Conservation (phyloP, 1,140 invertebrate species). For the Drosophila baimaii region DNA sequence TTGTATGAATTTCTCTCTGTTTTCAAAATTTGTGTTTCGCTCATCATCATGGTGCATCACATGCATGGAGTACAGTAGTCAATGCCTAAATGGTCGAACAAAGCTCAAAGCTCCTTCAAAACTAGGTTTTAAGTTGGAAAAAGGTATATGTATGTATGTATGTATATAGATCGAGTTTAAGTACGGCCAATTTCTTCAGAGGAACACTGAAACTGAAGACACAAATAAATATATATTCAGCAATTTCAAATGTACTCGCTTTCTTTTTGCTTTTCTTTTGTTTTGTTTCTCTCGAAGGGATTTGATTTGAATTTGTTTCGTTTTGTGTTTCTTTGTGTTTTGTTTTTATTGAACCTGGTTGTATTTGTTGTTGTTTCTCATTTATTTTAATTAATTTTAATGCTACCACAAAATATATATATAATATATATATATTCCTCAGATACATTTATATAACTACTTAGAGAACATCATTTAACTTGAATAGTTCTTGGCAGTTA, state of each 20-base stretch:
- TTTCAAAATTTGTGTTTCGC: conserved; percentile 49
- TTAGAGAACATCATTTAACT: conserved; percentile 78
- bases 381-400: conserved; percentile 42
- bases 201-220: conserved; percentile 23
- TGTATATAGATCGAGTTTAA: conserved; percentile 25
- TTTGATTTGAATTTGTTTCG: conserved; percentile 27
- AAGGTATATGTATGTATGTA: background rate
- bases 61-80: conserved; percentile 54
- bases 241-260: conserved; percentile 25
- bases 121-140: conserved; percentile 43
- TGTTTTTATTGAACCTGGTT: conserved; percentile 26
- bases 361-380: conserved; percentile 22
- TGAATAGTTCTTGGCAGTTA: conserved; percentile 81
- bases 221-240: conserved; percentile 16
- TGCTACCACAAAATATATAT: conserved; percentile 64
- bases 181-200: conserved; percentile 35
- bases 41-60: conserved; percentile 44
- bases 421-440: conserved; percentile 34
- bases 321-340: conserved; percentile 8
- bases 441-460: conserved; percentile 67
- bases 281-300: conserved; percentile 5
- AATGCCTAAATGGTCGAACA: conserved; percentile 52
- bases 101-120: conserved; percentile 47
- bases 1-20: conserved; percentile 19
- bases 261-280: background rate